Conservation (phyloP, 2,888 invertebrate species). For the Ctenicera cuprea region DNA sequence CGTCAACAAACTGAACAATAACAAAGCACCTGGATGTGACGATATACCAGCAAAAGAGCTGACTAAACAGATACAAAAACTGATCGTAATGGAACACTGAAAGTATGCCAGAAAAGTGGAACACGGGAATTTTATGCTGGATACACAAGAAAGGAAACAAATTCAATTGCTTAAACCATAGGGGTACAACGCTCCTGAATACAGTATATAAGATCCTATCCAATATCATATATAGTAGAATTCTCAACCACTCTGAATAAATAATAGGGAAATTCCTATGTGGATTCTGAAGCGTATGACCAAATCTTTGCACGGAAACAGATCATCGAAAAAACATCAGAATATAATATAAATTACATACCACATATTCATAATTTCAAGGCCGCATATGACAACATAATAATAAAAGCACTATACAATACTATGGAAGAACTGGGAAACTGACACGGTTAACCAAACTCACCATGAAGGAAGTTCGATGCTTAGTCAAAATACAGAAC, state of each 20-base stretch:
- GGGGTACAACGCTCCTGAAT: too few relatives aligned
- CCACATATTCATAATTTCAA: neutral
- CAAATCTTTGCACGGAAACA: neutral
- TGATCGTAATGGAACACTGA: too few relatives aligned
- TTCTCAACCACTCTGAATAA: too few relatives aligned
- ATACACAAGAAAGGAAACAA: too few relatives aligned
- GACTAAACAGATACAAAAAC: too few relatives aligned
- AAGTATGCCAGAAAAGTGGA: too few relatives aligned
- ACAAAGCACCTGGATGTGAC: neutral
- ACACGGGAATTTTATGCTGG: too few relatives aligned
- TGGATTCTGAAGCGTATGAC: neutral
- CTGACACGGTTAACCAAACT: neutral
- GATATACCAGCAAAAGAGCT: neutral
- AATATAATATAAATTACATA: neutral
- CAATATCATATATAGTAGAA: too few relatives aligned
- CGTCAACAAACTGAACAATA: neutral
- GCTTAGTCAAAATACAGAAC: constrained; percentile 5
- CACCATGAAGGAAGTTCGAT: neutral
- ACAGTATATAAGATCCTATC: too few relatives aligned
- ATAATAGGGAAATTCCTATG: neutral
- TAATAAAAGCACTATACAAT: neutral
- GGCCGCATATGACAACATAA: constrained; percentile 1
- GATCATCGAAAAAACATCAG: neutral
- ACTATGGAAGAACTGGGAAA: neutral
- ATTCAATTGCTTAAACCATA: too few relatives aligned